Base-by-base conservation (phyloP, 2,113 vertebrate genomes). In the Copsychus sechellarum region DNA sequence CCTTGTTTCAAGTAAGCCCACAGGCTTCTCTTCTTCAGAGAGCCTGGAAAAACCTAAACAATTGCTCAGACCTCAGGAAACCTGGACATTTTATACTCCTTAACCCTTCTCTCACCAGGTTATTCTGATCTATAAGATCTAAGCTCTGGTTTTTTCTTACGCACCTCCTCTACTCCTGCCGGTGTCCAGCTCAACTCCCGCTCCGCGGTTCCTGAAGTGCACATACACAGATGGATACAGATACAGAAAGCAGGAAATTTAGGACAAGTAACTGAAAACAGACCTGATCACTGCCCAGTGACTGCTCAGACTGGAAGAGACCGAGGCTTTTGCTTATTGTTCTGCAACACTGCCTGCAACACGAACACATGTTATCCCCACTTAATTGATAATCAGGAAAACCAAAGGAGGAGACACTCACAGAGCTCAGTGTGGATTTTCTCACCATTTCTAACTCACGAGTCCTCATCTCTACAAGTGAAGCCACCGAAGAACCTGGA, bases 261-360 rank as follows among this genome's bases (percentile, higher is more conserved):
- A 87, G 90, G 92, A 91, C 71, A 95, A 92, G 80, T 3, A 88
- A 93, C 83, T 66, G 85, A 58, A 91, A 95, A 88, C 90, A 95
- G 82, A 92, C 88, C 88, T 92, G 91, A 58, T 66, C 65, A 81
- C 84, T 87, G 88, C 76, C 80, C 81, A 72, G 70, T 61, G 82
- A 90, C 45, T 70, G 89, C 60, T 42, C 86, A 91, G 82, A 79
- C 83, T 77, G 94, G 92, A 80, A 92, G 56, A 88, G 62, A 88
- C 53, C 5, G 23, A 80, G 76, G 66, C 33, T 78, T 95, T 88
- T 92, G 92, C 91, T 94, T 82, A 79, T 19, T 78, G 69, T 3
- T 84, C 85, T 69, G 73, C 76, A 62, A 80, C 77, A 36, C 81
- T 82, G 84, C 79, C 74, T 88, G 89, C 79, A 88, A 88, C 28